Base-by-base conservation (phyloP, 2,888 invertebrate genomes). In the Lepidonotus clava region DNA sequence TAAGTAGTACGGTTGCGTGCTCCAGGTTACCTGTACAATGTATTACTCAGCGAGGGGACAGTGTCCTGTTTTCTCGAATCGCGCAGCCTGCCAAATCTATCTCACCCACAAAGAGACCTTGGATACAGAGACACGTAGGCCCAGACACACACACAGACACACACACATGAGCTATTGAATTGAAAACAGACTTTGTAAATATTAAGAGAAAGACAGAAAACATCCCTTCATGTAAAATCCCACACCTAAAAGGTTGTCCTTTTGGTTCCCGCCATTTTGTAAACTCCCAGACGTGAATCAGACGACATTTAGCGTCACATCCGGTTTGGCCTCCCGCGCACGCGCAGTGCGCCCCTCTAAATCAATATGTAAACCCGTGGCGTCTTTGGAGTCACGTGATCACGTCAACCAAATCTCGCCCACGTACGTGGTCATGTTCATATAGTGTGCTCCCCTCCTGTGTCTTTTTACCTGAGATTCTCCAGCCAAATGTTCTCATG, bases 1-100 rank as follows among this genome's bases (percentile, higher is more conserved):
- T 56, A 61, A 61, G 61, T 61, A 32, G 61, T 61, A 61, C 61
- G 61, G 24, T 61, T 32, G 61, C 61, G 61, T 61, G 61, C 28
- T n/a, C 4, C 2, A n/a, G 53, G 2, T 53, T 53, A 18, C 53
- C 53, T 53, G 56, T n/a, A 21, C 28, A 11, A 28, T 61, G n/a
- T n/a, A 28, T n/a, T 18, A 24, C 61, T 28, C 11, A 11, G 8
- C 61, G 61, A 11, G n/a, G n/a, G n/a, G n/a, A n/a, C n/a, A n/a
- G n/a, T 1, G n/a, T 61, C 24, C 24, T 5, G 61, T n/a, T 61
- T 61, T 61, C 61, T 61, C 28, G 61, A 32, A 28, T 28, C 2
- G 61, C 61, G 28, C 28, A n/a, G n/a, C n/a, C n/a, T n/a, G 61
- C 61, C 61, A 61, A 61, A 61, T 11, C 53, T 53, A 11, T 61